Conservation (phyloP, 1,140 invertebrate species). For the Pseudachorutes palmiensis region DNA sequence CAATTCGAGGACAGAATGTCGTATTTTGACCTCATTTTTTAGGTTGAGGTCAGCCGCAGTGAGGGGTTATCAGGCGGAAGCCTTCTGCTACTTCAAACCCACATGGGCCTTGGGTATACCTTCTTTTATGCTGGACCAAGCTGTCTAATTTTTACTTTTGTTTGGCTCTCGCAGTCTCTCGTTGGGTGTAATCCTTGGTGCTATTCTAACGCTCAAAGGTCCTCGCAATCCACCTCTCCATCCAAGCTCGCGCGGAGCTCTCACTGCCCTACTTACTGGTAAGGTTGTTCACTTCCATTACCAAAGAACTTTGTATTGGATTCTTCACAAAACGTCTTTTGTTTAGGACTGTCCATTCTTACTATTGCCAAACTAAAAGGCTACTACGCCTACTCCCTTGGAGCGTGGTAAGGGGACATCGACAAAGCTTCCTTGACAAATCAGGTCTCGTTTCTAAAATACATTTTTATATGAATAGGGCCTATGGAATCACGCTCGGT, state of each 20-base stretch:
- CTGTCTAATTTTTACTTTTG: too few species aligned
- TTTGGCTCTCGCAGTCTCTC: constrained; percentile 29
- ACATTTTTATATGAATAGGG: constrained; percentile 6
- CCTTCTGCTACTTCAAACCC: constrained; percentile 35
- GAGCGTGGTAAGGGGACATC: too few species aligned
- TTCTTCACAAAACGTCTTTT: too few species aligned
- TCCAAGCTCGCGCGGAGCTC: neutral
- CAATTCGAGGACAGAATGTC: too few species aligned
- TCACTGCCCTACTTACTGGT: constrained; percentile 28
- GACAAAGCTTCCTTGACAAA: too few species aligned
- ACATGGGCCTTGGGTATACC: constrained; percentile 28
- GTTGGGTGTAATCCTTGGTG: constrained; percentile 35
- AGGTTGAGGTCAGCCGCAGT: neutral
- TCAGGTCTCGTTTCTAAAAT: neutral
- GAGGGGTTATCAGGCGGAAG: constrained; percentile 33
- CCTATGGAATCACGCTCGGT: constrained; percentile 37
- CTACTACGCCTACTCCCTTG: constrained; percentile 58
- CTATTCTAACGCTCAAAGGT: constrained; percentile 37
- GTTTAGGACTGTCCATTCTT: constrained; percentile 36
- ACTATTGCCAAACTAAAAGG: constrained; percentile 43
- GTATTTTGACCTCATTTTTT: neutral
- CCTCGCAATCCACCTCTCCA: neutral
- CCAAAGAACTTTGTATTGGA: too few species aligned
- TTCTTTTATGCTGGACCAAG: neutral
- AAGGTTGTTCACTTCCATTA: too few species aligned